Base-by-base conservation (phyloP, 2,888 invertebrate genomes). In the Andrena camellia region DNA sequence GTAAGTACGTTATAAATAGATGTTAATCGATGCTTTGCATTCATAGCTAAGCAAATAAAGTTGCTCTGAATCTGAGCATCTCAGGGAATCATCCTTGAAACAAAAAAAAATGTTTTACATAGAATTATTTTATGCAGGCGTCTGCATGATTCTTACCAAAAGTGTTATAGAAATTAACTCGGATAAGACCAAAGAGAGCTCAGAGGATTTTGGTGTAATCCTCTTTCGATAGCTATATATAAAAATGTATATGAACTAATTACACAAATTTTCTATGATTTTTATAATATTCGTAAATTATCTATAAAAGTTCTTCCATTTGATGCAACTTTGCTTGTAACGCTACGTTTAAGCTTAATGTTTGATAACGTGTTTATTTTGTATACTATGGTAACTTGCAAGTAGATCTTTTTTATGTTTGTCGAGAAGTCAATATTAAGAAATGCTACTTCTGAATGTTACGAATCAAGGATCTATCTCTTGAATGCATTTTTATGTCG, bases 131-230 rank as follows among this genome's bases (percentile, higher is more conserved):
- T 75, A 59, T 69, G 86, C 74, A 75, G 54, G 48, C 35, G 7
- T 68, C 74, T 88, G 84, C 78, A 71, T 73, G 78, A 72, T 83
- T 79, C 73, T 86, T 89, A 87, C 86, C 88, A 87, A 90, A 90
- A 83, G 84, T 72, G 78, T 83, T 78, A 64, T 82, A 86, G 84
- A 88, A 88, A 86, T 83, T 86, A 88, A 89, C 82, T 86, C 86
- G 88, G 83, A 89, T 72, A 85, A 89, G 81, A 89, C 90, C 90
- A 91, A 92, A 92, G 92, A 92, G 85, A 89, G 83, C 84, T 87
- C 78, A 60, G 83, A 84, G 79, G 81, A 88, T 81, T 86, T 88
- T 86, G 85, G 81, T 86, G 83, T 86, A 86, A 85, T 87, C 89
- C 84, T 89, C 81, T 89, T 82, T 82, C 83, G 87, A 83, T 85